These are phyloP conservation scores for Lydus trimaculatus DNA, from an alignment of 2,888 invertebrate genomes.

Conservation along the genomic window DNA sequence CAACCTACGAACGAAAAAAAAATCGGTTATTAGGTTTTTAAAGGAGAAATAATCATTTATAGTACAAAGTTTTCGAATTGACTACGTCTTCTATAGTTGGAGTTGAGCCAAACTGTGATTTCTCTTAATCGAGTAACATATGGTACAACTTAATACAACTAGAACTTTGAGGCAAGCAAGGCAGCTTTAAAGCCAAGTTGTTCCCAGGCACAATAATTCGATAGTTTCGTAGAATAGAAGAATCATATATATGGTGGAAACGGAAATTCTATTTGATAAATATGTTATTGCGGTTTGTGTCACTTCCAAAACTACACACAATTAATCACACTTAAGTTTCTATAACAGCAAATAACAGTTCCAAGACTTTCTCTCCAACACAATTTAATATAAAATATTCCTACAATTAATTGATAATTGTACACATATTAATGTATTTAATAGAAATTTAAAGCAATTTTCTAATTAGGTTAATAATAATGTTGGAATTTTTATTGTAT, in stretches of 20 bases:
- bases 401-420: conserved; percentile 24
- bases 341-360: conserved; percentile 11
- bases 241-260: conserved; percentile 12
- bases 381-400: conserved; percentile 29
- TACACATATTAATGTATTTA: conserved; percentile 21
- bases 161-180: background rate
- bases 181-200: background rate
- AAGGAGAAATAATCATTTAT: too few relatives aligned
- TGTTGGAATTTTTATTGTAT: conserved; percentile 5
- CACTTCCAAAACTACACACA: conserved; percentile 14
- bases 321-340: conserved; percentile 19
- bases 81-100: background rate
- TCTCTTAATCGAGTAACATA: conserved; percentile 1
- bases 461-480: conserved; percentile 3
- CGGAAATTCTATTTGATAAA: conserved; percentile 13
- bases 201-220: background rate
- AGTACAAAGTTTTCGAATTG: background rate
- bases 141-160: background rate
- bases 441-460: background rate
- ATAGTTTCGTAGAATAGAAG: background rate
- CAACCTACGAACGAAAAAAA: too few relatives aligned
- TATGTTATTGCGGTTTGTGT: conserved; percentile 17
- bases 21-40: background rate
- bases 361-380: conserved; percentile 16
- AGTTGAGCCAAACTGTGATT: background rate